Evolutionary conservation across 2,888 invertebrate genomes (phyloP).

Genomic region (Cacoxenus indagator): DNA sequence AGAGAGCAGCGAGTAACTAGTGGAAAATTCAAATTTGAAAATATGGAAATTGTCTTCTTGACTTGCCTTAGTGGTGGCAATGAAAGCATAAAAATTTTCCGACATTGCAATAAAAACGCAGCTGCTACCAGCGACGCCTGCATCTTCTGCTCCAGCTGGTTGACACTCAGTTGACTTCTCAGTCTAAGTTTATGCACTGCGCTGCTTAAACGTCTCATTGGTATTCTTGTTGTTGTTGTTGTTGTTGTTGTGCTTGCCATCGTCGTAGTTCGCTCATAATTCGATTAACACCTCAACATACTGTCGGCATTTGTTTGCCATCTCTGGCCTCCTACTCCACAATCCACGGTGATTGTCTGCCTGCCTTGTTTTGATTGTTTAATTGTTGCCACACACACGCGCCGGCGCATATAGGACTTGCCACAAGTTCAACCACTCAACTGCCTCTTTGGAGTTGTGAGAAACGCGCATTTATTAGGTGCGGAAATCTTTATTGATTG

Average conservation of each 20-base stretch:
- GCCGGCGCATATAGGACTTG: background rate
- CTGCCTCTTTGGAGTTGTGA: conserved; percentile 3
- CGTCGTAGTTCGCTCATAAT: background rate
- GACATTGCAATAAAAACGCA: too few relatives aligned
- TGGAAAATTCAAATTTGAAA: too few relatives aligned
- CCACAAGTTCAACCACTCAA: background rate
- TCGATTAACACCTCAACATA: background rate
- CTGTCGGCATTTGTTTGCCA: background rate
- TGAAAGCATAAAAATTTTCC: too few relatives aligned
- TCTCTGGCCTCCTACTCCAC: background rate
- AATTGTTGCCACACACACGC: background rate
- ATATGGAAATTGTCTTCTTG: too few relatives aligned
- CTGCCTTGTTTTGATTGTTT: background rate
- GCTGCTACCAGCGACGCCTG: too few relatives aligned
- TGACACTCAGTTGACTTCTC: too few relatives aligned
- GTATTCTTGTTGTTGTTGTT: background rate
- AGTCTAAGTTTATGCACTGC: background rate
- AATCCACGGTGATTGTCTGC: background rate
- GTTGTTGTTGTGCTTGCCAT: background rate
- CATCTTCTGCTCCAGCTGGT: too few relatives aligned
- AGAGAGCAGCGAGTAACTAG: too few relatives aligned
- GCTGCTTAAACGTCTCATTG: background rate
- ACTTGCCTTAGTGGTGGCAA: too few relatives aligned
- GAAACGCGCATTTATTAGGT: conserved; percentile 54
- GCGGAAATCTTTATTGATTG: conserved; percentile 66